phyloP scores from a whole-genome alignment of 2,888 invertebrate genomes.

The Nemotelus pantherinus region DNA sequence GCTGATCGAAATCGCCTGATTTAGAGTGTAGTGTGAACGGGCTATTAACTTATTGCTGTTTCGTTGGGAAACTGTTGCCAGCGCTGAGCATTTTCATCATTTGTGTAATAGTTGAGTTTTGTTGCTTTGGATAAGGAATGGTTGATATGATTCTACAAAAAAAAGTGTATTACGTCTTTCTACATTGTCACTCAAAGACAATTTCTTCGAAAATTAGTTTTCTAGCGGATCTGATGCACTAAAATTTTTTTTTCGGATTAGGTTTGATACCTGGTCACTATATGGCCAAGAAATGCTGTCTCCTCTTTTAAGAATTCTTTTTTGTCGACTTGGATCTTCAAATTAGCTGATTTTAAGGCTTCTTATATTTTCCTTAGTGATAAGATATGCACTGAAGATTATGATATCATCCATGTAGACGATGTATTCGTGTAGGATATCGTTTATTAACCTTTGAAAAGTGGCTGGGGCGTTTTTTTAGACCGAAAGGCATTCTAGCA shows the following conservation, averaged over 20 bases:
- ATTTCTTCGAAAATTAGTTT: too few relatives aligned
- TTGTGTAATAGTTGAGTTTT: too few relatives aligned
- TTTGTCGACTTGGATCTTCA: constrained; percentile 24
- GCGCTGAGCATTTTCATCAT: too few relatives aligned
- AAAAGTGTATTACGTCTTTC: too few relatives aligned
- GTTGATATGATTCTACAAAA: too few relatives aligned
- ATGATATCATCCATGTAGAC: constrained; percentile 49
- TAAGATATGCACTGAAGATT: constrained; percentile 11
- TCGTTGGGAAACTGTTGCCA: too few relatives aligned
- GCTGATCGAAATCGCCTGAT: too few relatives aligned
- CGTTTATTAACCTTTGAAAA: constrained; percentile 36
- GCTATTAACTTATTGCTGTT: too few relatives aligned
- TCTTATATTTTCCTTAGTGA: not conserved
- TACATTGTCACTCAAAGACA: too few relatives aligned
- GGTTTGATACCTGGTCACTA: constrained; percentile 1
- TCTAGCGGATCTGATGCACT: too few relatives aligned
- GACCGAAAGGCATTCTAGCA: constrained; percentile 7
- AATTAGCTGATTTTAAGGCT: not conserved
- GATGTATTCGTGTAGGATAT: constrained; percentile 53
- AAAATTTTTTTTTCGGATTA: constrained; percentile 10
- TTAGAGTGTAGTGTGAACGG: too few relatives aligned
- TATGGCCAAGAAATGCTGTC: constrained; percentile 3
- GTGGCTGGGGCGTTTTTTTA: constrained; percentile 60
- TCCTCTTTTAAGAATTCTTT: constrained; percentile 1
- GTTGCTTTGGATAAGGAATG: too few relatives aligned